phyloP scores from a whole-genome alignment of 2,888 invertebrate species.

The Apotomis betuletana region DNA sequence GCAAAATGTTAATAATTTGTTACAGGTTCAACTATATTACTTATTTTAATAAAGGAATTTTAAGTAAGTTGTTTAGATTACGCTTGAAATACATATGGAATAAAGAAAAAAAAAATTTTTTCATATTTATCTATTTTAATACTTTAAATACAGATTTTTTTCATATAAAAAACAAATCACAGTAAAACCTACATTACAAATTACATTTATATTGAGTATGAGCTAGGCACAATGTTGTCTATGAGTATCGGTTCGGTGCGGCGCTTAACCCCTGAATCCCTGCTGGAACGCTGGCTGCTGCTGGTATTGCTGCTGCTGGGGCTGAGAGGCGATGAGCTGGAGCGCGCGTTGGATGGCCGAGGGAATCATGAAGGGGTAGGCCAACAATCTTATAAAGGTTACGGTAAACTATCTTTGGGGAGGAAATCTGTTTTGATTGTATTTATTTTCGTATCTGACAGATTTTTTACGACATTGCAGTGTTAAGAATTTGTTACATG shows the following conservation, averaged over 20 bases:
- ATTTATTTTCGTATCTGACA: too few relatives aligned
- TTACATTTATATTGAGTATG: slow-evolving; percentile 51
- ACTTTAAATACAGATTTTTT: slow-evolving; percentile 3
- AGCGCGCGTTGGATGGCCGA: slow-evolving; percentile 83
- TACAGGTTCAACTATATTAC: too few relatives aligned
- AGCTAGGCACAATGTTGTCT: slow-evolving; percentile 47
- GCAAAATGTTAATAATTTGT: too few relatives aligned
- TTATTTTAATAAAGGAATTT: too few relatives aligned
- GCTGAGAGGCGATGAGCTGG: slow-evolving; percentile 68
- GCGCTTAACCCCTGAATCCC: slow-evolving; percentile 67
- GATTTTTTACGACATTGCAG: too few relatives aligned
- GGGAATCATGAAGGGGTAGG: slow-evolving; percentile 86
- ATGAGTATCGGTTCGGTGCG: slow-evolving; percentile 40
- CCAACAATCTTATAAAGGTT: slow-evolving; percentile 49
- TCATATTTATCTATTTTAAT: slow-evolving; percentile 30
- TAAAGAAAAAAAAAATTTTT: background rate
- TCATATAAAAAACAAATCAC: slow-evolving; percentile 72
- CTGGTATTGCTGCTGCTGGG: slow-evolving; percentile 62
- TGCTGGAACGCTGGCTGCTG: slow-evolving; percentile 53
- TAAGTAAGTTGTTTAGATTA: too few relatives aligned
- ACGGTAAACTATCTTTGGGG: too few relatives aligned
- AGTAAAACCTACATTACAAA: slow-evolving; percentile 64
- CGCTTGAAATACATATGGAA: background rate
- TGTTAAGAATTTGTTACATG: too few relatives aligned
- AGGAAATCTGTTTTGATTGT: too few relatives aligned